Base-by-base conservation (phyloP, 2,888 invertebrate genomes). In the Pachydiplax longipennis region DNA sequence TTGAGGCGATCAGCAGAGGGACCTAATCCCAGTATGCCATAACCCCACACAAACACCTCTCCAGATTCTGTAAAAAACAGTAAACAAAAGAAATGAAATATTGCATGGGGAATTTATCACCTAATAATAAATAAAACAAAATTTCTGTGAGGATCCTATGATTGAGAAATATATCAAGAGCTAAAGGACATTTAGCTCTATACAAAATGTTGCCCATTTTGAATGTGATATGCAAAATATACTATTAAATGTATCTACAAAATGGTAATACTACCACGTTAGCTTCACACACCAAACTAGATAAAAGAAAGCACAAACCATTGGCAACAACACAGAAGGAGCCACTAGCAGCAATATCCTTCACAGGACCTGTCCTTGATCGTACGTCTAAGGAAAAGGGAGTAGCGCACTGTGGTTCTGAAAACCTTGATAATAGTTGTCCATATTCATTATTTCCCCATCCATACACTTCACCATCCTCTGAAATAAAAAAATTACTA, bases 361-460 rank as follows among this genome's bases (percentile, higher is more conserved):
- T 95, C 18, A 99, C 96, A 93, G 95, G 96, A 1, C 98, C 98
- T 13, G 97, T 93, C 2, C 95, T 94, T 90, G 95, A 95, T 0
- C 97, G 95, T 87, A 96, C 94, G 73, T 95, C 94, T 3, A 98
- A 93, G 35, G 96, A 95, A 73, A 95, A 96, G 0, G 99, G 97
- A 92, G 95, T 95, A 93, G 96, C 96, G 6, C 98, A 95, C 94
- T 98, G 98, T 92, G 97, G 97, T 82, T 94, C 94, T 13, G 91
- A 94, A 15, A 93, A 94, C 92, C 93, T 93, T 92, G 95, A 94
- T 44, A 95, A 95, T 65, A 99, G 94, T 94, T 99, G 99, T 0
- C 96, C 96, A 93, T 99, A 99, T 94, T 99, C 99, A 0, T 97
- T 97, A 94, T 99, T 99, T 12, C 99, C 99, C 99, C 99, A 99